Percentiles rank a stretch among this genome's conserved stretches.
These are phyloP conservation scores for Tipula unca DNA, from an alignment of 2,888 invertebrate species.

Conservation along the genomic window DNA sequence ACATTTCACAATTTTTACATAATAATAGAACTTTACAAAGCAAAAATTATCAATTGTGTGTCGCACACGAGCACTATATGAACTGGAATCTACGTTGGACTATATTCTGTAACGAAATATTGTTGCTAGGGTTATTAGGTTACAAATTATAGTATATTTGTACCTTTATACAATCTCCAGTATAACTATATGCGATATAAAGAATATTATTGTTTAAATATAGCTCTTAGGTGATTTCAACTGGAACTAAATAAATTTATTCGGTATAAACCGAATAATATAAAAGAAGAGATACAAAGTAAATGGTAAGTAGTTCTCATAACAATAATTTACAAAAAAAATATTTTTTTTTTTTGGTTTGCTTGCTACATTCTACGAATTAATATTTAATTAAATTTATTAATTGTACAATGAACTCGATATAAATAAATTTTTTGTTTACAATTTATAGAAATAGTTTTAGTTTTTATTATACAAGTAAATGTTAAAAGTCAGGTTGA, in stretches of 20 bases:
- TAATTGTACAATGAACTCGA: background rate
- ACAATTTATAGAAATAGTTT: background rate
- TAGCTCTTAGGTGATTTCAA: background rate
- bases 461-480: background rate
- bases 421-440: background rate
- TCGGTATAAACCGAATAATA: background rate
- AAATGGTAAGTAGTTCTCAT: background rate
- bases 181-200: background rate
- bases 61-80: background rate
- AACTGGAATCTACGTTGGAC: background rate
- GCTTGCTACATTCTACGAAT: background rate
- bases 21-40: background rate
- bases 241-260: background rate
- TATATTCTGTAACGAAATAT: too few relatives aligned
- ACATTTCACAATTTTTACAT: background rate
- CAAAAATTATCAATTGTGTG: background rate
- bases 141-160: background rate
- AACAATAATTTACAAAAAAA: background rate
- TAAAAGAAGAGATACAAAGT: background rate
- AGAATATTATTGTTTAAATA: background rate
- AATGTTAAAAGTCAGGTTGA: background rate
- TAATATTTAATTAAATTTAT: conserved; percentile 1
- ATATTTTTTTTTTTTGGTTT: background rate
- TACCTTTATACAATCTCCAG: background rate
- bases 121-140: background rate